Evolutionary conservation across 2,113 vertebrate species (phyloP).

Genomic region (Taxidea taxus): DNA sequence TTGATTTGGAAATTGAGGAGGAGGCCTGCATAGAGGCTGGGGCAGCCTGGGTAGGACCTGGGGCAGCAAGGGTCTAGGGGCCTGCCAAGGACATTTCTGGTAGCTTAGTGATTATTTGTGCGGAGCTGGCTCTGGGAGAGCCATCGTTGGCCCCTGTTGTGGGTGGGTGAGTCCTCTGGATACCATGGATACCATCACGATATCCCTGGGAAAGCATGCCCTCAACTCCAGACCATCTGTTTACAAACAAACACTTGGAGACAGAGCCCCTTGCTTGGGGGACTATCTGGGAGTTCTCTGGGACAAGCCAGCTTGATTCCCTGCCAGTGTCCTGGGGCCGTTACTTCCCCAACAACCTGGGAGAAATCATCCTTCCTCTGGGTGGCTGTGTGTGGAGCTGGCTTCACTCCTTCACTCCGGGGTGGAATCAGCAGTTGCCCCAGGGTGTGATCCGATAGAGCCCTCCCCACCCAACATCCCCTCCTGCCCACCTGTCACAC

Average conservation of each 20-base stretch:
- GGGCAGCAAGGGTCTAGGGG: not conserved
- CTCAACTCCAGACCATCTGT: not conserved
- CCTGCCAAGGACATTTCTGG: not conserved
- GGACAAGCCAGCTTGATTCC: not conserved
- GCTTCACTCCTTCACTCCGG: not conserved
- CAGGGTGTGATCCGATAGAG: not conserved
- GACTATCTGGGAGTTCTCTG: not conserved
- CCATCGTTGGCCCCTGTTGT: not conserved
- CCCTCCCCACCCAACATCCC: not conserved
- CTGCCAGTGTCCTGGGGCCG: not conserved
- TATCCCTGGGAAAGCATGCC: not conserved
- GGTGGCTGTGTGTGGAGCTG: not conserved
- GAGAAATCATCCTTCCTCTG: not conserved
- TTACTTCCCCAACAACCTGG: not conserved
- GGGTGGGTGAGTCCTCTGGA: not conserved
- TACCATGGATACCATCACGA: not conserved
- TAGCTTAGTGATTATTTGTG: not conserved
- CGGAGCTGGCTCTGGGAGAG: not conserved
- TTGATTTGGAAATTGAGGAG: not conserved
- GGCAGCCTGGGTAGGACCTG: not conserved
- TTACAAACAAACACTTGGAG: not conserved
- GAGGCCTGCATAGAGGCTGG: not conserved
- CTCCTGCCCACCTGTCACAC: rapidly evolving
- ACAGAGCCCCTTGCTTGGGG: not conserved
- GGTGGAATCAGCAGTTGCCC: not conserved